Base-by-base conservation (phyloP, 2,113 vertebrate species). In the Tupaia chinensis region DNA sequence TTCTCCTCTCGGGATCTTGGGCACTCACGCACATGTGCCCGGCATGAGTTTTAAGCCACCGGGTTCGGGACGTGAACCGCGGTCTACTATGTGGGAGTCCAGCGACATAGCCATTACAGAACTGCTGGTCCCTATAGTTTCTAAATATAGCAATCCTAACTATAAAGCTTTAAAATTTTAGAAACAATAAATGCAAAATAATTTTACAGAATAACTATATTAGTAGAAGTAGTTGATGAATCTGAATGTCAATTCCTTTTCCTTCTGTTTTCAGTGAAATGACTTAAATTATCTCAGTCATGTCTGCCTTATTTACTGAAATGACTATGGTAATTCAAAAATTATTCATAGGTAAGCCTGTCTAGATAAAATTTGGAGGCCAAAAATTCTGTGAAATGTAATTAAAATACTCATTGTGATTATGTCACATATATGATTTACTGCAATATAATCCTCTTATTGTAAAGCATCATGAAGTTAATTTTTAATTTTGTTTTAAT, bases 401-500 rank as follows among this genome's bases (percentile, higher is more conserved):
- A 78, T 78, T 89, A 87, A 93, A 93, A 61, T 58, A 90, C 78
- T 93, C 7, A 79, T 92, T 87, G 44, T 91, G 22, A 90, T 79
- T 79, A 34, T 86, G 66, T 68, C 5, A 94, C 69, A 70, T 22
- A 69, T 56, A 5, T 87, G 8, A 89, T 87, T 94, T 58, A 44
- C 10, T 65, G 5, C 16, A 34, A 82, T 34, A 66, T 29, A 60
- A 73, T 65, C 20, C 2, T 69, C 68, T 72, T 53, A 25, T 86
- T 92, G 88, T 56, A 54, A 78, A 65, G 34, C 14, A 87, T 9
- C 10, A 63, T 73, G 32, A 92, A 23, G 14, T 86, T 89, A 44
- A 92, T 54, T 0, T 34, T 68, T 78, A 94, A 61, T 80, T 29
- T 44, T 93, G 74, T 44, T 86, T 44, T 44, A 44, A 44, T 44